phyloP scores from a whole-genome alignment of 2,797 vertebrate species.

The Thaleichthys pacificus region DNA sequence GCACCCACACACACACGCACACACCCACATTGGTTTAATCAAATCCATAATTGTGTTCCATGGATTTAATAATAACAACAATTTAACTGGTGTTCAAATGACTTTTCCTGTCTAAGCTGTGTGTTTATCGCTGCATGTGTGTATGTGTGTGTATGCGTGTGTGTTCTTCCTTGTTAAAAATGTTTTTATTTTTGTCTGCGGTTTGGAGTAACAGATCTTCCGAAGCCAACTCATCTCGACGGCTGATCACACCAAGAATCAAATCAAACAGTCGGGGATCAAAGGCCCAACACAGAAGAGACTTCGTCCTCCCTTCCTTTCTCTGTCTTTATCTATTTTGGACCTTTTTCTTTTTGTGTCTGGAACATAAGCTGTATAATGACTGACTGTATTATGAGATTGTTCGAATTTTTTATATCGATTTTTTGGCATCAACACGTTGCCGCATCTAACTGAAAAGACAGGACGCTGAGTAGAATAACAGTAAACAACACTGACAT shows the following conservation, averaged over 20 bases:
- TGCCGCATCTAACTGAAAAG: conserved; percentile 23
- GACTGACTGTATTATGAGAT: too few relatives aligned
- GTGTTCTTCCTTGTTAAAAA: conserved; percentile 60
- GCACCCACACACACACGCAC: conserved; percentile 1
- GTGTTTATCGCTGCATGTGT: too few relatives aligned
- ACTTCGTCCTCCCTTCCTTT: conserved; percentile 22
- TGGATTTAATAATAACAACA: conserved; percentile 27
- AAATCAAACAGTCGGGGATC: conserved; percentile 54
- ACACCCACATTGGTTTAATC: conserved; percentile 22
- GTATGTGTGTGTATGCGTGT: neutral
- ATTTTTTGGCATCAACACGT: conserved; percentile 23
- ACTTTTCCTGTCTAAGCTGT: conserved; percentile 32
- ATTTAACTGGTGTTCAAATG: conserved; percentile 42
- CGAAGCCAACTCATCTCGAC: conserved; percentile 47
- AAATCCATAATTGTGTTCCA: conserved; percentile 24
- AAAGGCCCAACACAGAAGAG: conserved; percentile 47
- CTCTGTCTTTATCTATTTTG: neutral
- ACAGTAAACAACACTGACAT: neutral
- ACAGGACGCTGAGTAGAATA: neutral
- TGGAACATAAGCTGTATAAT: too few relatives aligned
- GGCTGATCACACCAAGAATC: conserved; percentile 46
- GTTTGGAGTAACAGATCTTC: conserved; percentile 55
- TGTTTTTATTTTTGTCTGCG: conserved; percentile 65
- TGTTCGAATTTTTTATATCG: conserved; percentile 5
- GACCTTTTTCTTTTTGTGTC: conserved; percentile 17